A percentile compares a stretch with the other conserved stretches of the same genome.
These are phyloP conservation scores for Sebastes iracundus DNA, from an alignment of 2,797 vertebrate species.

Conservation along the genomic window DNA sequence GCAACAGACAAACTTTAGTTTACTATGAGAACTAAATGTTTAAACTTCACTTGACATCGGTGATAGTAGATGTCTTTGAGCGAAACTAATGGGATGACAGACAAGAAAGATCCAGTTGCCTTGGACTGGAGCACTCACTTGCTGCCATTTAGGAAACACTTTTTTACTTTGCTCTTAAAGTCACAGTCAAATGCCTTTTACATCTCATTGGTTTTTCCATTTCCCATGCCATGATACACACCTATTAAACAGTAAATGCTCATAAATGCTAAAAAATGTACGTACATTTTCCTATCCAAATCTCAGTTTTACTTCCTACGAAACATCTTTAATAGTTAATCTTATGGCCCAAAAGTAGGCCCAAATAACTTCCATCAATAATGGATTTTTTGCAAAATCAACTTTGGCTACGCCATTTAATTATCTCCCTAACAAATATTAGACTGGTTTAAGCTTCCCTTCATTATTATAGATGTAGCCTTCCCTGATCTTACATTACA, in stretches of 20 bases:
- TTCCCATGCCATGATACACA: slow-evolving; percentile 13
- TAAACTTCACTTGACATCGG: background rate
- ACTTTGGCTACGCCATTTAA: background rate
- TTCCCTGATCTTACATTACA: background rate
- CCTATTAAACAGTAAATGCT: slow-evolving; percentile 12
- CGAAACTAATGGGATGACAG: background rate
- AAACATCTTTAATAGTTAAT: background rate
- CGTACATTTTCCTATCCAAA: background rate
- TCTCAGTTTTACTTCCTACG: background rate
- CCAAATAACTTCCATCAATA: background rate
- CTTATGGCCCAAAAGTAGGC: background rate
- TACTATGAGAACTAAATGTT: background rate
- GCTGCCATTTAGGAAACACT: background rate
- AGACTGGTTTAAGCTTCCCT: background rate
- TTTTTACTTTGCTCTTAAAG: slow-evolving; percentile 30
- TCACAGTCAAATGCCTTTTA: slow-evolving; percentile 6
- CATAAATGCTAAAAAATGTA: background rate
- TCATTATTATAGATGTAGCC: background rate
- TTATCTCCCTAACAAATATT: background rate
- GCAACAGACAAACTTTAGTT: background rate
- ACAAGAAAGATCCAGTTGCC: background rate
- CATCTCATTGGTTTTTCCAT: slow-evolving; percentile 33
- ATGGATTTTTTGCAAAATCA: background rate
- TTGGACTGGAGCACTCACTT: background rate
- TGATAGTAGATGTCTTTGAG: background rate